Percentiles rank a stretch among this genome's conserved stretches.
These are phyloP conservation scores for Hippocampus zosterae DNA, from an alignment of 2,113 vertebrate species.

Conservation along the genomic window DNA sequence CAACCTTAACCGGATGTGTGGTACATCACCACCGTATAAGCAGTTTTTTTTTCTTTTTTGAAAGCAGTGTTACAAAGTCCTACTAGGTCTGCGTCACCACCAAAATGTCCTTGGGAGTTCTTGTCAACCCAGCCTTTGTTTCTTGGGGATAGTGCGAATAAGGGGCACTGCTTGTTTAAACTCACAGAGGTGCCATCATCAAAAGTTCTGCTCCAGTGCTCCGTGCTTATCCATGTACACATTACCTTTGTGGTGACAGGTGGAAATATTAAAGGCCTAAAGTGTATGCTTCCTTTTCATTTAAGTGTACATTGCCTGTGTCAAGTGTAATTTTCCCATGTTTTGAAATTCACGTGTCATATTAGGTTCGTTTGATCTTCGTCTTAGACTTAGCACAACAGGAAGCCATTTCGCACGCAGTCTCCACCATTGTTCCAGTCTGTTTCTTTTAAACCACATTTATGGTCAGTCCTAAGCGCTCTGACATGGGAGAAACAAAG, in stretches of 20 bases:
- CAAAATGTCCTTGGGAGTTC: conserved; percentile 43
- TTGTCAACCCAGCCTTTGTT: conserved; percentile 40
- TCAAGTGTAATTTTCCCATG: conserved; percentile 21
- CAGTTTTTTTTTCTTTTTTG: conserved; percentile 26
- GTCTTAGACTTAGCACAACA: conserved; percentile 59
- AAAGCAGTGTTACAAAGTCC: conserved; percentile 46
- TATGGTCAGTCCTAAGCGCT: conserved; percentile 55
- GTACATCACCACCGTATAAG: conserved; percentile 2
- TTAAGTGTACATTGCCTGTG: conserved; percentile 11
- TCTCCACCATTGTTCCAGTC: conserved; percentile 60
- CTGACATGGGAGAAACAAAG: conserved; percentile 54
- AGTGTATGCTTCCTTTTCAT: conserved; percentile 54
- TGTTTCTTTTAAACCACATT: conserved; percentile 62
- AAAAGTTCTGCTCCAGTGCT: conserved; percentile 27
- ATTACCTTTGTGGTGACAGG: conserved; percentile 33
- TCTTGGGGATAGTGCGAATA: conserved; percentile 50
- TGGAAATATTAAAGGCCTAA: conserved; percentile 18
- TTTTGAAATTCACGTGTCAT: conserved; percentile 33
- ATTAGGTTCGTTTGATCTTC: conserved; percentile 38
- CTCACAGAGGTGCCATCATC: conserved; percentile 33
- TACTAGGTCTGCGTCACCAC: conserved; percentile 45
- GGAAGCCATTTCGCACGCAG: conserved; percentile 61
- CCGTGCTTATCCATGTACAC: conserved; percentile 17
- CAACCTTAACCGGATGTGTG: conserved; percentile 26
- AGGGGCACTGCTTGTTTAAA: conserved; percentile 46